These are phyloP conservation scores for Protomyctophum bolini DNA, from an alignment of 2,113 vertebrate genomes.

Conservation along the genomic window DNA sequence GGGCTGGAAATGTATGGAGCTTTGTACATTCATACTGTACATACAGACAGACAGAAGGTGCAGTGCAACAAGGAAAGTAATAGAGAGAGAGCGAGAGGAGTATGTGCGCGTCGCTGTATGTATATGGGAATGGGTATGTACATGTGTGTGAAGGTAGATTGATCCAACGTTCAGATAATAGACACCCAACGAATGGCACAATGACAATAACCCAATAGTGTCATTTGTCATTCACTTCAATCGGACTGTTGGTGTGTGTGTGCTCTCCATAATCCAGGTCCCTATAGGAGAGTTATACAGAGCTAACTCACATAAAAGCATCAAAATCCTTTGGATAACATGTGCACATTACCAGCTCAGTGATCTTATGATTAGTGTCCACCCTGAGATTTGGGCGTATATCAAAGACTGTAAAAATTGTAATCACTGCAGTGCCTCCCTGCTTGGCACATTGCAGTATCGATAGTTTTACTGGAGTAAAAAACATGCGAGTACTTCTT, in stretches of 20 bases:
- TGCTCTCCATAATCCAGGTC: neutral
- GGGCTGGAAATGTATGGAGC: slow-evolving; percentile 91
- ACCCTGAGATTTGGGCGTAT: too few relatives aligned
- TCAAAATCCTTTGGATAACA: too few relatives aligned
- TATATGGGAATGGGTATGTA: neutral
- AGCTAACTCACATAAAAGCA: too few relatives aligned
- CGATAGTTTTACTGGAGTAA: neutral
- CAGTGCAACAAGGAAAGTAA: slow-evolving; percentile 87
- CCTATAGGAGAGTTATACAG: neutral
- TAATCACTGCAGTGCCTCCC: slow-evolving; percentile 4
- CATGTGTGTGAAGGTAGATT: slow-evolving; percentile 49
- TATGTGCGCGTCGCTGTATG: slow-evolving; percentile 20
- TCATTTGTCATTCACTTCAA: slow-evolving; percentile 21
- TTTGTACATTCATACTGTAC: slow-evolving; percentile 35
- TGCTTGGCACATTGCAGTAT: neutral
- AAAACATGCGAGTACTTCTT: neutral
- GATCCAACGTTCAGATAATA: slow-evolving; percentile 68
- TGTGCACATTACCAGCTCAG: too few relatives aligned
- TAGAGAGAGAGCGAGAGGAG: slow-evolving; percentile 66
- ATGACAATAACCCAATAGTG: slow-evolving; percentile 39
- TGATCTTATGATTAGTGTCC: too few relatives aligned
- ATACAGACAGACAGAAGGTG: slow-evolving; percentile 33
- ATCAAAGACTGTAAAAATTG: too few relatives aligned
- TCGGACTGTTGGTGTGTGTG: neutral
- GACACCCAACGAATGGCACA: slow-evolving; percentile 39